A percentile compares a stretch with the other conserved stretches of the same genome.
phyloP scores from a whole-genome alignment of 2,113 vertebrate genomes.

The Columba janthina region DNA sequence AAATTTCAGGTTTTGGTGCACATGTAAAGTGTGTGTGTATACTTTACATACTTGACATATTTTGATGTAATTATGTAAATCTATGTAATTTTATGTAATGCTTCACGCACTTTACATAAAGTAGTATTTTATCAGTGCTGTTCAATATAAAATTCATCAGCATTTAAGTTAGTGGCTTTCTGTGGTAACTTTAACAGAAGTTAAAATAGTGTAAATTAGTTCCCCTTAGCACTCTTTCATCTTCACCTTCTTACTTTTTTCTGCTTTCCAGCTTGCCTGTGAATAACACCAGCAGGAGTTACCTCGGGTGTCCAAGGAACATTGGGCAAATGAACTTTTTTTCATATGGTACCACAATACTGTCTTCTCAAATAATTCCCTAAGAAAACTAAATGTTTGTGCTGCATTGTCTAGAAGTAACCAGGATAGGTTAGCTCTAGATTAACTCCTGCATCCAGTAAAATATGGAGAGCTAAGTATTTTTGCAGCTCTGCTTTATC shows the following conservation, averaged over 20 bases:
- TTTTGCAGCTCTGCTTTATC: not conserved
- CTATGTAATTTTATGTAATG: not conserved
- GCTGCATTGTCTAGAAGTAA: not conserved
- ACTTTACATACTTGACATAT: not conserved
- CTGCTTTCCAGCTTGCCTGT: not conserved
- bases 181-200: not conserved
- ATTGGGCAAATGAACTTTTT: not conserved
- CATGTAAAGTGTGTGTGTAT: not conserved
- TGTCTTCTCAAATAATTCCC: not conserved
- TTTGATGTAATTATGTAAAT: not conserved
- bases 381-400: not conserved
- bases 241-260: not conserved
- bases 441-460: not conserved
- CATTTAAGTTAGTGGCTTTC: not conserved
- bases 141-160: not conserved
- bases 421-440: not conserved
- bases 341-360: not conserved
- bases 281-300: not conserved
- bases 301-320: not conserved
- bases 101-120: not conserved
- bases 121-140: fast-evolving
- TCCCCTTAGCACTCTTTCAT: not conserved
- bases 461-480: not conserved
- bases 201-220: not conserved
- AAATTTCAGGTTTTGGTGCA: not conserved